phyloP scores from a whole-genome alignment of 2,797 vertebrate genomes.

The Pantherophis alleghaniensis region DNA sequence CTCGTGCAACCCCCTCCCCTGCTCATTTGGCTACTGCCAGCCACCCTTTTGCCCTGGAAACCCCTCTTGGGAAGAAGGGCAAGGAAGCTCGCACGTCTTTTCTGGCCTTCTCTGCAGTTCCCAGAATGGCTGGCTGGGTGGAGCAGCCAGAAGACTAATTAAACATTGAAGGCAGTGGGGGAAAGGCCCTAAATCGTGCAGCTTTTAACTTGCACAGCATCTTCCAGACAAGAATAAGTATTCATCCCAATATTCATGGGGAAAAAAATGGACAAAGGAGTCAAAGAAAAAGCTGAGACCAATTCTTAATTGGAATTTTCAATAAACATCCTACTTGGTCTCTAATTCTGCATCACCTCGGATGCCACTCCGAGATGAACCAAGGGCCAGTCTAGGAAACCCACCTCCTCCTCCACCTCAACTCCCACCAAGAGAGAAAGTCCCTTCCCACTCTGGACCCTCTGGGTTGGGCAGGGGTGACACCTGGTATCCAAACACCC shows the following conservation, averaged over 20 bases:
- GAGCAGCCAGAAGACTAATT: neutral
- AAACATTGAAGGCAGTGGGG: neutral
- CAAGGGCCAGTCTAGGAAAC: neutral
- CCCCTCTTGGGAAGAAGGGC: neutral
- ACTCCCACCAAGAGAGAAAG: neutral
- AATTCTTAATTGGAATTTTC: neutral
- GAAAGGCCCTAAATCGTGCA: neutral
- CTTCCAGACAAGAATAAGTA: neutral
- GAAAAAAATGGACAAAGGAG: neutral
- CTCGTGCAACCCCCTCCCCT: neutral
- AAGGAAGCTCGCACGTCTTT: neutral
- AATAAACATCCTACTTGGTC: neutral
- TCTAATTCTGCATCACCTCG: neutral
- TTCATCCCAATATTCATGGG: neutral
- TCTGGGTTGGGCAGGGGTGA: neutral
- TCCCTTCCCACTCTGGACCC: neutral
- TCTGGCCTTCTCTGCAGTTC: neutral
- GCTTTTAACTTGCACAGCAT: neutral
- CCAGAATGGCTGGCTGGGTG: neutral
- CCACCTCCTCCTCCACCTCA: neutral
- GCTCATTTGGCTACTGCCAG: neutral
- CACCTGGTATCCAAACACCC: neutral
- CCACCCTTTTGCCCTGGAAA: neutral
- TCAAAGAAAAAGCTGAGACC: neutral
- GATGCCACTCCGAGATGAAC: neutral